Base-by-base conservation (phyloP, 92 coral and sea anemone genomes). In the Hydrozoanthus gracilis region DNA sequence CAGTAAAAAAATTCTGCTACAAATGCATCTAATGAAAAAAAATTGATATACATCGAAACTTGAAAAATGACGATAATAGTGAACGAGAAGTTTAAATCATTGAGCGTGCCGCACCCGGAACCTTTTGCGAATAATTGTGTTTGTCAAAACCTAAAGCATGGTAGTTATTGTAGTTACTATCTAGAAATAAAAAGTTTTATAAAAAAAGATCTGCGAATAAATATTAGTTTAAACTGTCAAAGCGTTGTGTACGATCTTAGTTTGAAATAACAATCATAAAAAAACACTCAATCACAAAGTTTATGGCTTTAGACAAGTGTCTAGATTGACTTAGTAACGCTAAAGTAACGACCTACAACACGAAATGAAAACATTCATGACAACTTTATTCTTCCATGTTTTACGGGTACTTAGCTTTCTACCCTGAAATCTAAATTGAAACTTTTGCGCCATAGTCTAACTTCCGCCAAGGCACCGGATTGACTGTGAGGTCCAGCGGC, bases 391-490 rank as follows among this genome's bases (percentile, higher is more conserved):
- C 51, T 51, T 50, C 3, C 13, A 51, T 10, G 44, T 44, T 15
- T 50, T 48, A 17, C 54, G 51, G 54, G 54, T 48, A 51, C 67
- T 61, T 44, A 44, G 55, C 55, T 80, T 80, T 77, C 69, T 77
- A 27, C 58, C 20, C 47, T 64, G 17, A 62, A 27, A 80, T 39
- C 27, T 80, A 65, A 62, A 50, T 47, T 80, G 85, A 48, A 80
- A 48, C 13, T 47, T 79, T 14, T 13, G 74, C 64, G 74, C 35
- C 50, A 17, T 45, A n/a, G 55, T 12, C 58, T 12, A 47, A 80
- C 73, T 64, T 80, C 85, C 85, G 85, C 69, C 73, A 65, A 80
- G 85, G 74, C 73, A 64, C 85, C 74, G 60, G 61, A 65, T 65
- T 80, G 85, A 80, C 62, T 65, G 44, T 45, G 10, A 67, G 46